These are phyloP conservation scores for Scelioninae gen. 2 DNA, from an alignment of 2,888 invertebrate species.

Conservation along the genomic window DNA sequence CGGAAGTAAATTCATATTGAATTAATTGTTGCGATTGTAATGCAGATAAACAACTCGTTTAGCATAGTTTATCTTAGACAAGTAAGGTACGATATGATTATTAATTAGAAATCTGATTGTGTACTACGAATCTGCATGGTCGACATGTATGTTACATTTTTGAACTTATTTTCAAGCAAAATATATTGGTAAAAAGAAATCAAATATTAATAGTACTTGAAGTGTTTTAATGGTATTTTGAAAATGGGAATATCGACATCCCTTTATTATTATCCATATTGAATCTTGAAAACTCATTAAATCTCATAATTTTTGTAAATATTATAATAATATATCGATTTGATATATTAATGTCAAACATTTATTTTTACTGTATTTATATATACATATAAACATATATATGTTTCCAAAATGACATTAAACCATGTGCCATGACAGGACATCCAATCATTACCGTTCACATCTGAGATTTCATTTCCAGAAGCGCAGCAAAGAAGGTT, in stretches of 20 bases:
- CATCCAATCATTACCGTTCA: background rate
- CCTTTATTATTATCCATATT: too few relatives aligned
- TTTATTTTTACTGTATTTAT: constrained; percentile 19
- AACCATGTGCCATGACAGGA: too few relatives aligned
- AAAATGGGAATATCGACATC: too few relatives aligned
- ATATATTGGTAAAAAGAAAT: constrained; percentile 39
- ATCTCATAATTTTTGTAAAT: background rate
- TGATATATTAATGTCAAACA: background rate
- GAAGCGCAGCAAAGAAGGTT: constrained; percentile 15
- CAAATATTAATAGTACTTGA: too few relatives aligned
- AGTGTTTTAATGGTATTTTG: too few relatives aligned
- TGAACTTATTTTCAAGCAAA: constrained; percentile 45
- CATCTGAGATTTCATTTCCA: constrained; percentile 18
- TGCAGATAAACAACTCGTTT: constrained; percentile 41
- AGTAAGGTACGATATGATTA: constrained; percentile 36
- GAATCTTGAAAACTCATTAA: background rate
- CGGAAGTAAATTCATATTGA: constrained; percentile 58
- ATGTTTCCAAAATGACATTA: too few relatives aligned
- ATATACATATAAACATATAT: background rate
- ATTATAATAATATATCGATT: constrained; percentile 10
- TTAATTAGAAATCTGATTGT: constrained; percentile 36
- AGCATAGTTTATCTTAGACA: constrained; percentile 49
- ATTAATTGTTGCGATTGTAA: constrained; percentile 50
- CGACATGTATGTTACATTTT: constrained; percentile 39
- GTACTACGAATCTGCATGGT: constrained; percentile 28